Conservation (phyloP, 2,797 vertebrate genomes). For the Chrosomus eos region DNA sequence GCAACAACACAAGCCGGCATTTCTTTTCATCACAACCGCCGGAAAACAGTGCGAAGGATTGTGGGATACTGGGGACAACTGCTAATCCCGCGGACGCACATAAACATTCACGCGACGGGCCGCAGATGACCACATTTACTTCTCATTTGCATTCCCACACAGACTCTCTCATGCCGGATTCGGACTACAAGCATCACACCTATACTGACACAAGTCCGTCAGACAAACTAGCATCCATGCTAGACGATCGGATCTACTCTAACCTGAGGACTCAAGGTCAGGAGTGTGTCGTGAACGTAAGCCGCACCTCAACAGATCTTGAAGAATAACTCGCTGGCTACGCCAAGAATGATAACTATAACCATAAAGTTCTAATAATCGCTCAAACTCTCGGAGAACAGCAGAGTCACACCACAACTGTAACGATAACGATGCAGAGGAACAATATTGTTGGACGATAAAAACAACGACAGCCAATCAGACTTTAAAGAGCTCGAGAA, state of each 20-base stretch:
- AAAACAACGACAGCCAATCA: not conserved
- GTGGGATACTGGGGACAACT: conserved; percentile 30
- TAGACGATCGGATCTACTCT: conserved; percentile 85
- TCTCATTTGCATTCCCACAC: conserved; percentile 11
- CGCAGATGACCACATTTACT: not conserved
- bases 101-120: conserved; percentile 25
- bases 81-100: conserved; percentile 1
- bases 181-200: conserved; percentile 57
- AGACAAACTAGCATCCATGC: conserved; percentile 79
- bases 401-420: not conserved
- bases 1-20: conserved; percentile 51
- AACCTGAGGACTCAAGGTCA: conserved; percentile 69
- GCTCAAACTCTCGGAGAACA: not conserved
- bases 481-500: not conserved
- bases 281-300: conserved; percentile 71
- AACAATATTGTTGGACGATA: not conserved
- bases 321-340: not conserved
- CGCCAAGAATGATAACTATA: not conserved
- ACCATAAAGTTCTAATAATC: not conserved
- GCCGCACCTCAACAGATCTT: conserved; percentile 78
- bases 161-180: conserved; percentile 27
- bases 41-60: conserved; percentile 21
- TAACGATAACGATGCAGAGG: too few relatives aligned
- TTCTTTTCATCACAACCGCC: conserved; percentile 24
- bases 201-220: conserved; percentile 68